These are phyloP conservation scores for Neelides sp. DNA, from an alignment of 1,140 invertebrate genomes.

Conservation along the genomic window DNA sequence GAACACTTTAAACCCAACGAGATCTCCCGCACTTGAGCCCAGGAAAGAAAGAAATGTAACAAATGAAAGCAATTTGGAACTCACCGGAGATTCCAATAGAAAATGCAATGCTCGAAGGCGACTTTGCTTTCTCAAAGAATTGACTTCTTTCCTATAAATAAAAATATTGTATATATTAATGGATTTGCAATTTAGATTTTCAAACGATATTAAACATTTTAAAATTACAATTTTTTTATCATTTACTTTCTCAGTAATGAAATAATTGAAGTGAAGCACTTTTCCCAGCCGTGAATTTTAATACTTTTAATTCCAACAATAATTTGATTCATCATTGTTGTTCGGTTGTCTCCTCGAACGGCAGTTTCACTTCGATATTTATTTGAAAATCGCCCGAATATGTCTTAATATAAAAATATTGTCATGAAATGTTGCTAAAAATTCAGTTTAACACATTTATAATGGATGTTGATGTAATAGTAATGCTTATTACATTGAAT, in stretches of 20 bases:
- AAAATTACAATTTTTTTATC: neutral
- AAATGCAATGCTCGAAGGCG: slow-evolving; percentile 48
- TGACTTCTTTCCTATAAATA: slow-evolving; percentile 48
- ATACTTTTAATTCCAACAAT: slow-evolving; percentile 70
- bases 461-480: too few species aligned
- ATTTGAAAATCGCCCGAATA: slow-evolving; percentile 56
- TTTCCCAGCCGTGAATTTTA: slow-evolving; percentile 85
- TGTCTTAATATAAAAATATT: slow-evolving; percentile 41
- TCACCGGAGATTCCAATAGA: slow-evolving; percentile 17
- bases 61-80: slow-evolving; percentile 11
- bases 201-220: neutral
- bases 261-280: slow-evolving; percentile 55
- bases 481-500: too few species aligned
- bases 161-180: slow-evolving; percentile 12
- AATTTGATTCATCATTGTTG: slow-evolving; percentile 78
- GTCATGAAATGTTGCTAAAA: too few species aligned
- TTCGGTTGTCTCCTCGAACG: slow-evolving; percentile 62
- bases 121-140: slow-evolving; percentile 50
- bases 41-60: slow-evolving; percentile 35
- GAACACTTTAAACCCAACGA: slow-evolving; percentile 13
- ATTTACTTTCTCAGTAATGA: slow-evolving; percentile 43
- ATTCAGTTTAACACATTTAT: too few species aligned
- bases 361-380: slow-evolving; percentile 54
- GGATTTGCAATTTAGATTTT: too few species aligned
- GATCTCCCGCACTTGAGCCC: slow-evolving; percentile 17